A percentile compares a stretch with the other conserved stretches of the same genome.
Conservation (phyloP, 2,888 invertebrate species). For the Drymonia ruficornis region DNA sequence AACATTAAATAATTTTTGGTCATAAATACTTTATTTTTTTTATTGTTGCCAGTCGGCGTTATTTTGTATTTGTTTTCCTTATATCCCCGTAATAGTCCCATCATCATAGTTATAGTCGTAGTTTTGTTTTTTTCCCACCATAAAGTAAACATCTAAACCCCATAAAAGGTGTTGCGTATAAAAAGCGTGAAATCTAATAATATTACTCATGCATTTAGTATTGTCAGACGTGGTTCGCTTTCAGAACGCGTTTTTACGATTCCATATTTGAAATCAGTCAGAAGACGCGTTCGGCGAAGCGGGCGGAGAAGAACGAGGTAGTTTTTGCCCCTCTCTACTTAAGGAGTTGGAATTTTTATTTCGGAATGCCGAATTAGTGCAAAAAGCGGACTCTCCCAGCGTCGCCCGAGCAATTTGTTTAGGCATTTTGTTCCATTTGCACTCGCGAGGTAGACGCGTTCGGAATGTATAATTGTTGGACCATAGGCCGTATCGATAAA, state of each 20-base stretch:
- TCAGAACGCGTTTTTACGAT: conserved; percentile 54
- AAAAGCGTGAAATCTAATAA: conserved; percentile 8
- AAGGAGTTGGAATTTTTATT: conserved; percentile 83
- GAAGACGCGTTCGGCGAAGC: conserved; percentile 61
- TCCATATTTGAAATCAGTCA: conserved; percentile 55
- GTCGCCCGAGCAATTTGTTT: conserved; percentile 75
- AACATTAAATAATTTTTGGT: no score
- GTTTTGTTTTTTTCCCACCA: background rate
- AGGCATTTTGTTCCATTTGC: conserved; percentile 80
- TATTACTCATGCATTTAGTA: conserved; percentile 7
- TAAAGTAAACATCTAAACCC: background rate
- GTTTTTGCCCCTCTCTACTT: conserved; percentile 64
- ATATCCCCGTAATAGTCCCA: background rate
- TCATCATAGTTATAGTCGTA: background rate
- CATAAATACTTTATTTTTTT: no score
- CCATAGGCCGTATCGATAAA: conserved; percentile 57
- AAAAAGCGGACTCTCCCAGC: conserved; percentile 77
- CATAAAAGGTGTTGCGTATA: background rate
- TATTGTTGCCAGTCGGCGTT: no score
- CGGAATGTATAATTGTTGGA: conserved; percentile 68
- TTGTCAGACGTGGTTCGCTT: conserved; percentile 47
- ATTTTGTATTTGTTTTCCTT: background rate
- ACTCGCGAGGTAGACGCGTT: conserved; percentile 54
- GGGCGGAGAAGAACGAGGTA: conserved; percentile 51
- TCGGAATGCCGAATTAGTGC: conserved; percentile 85